Base-by-base conservation (phyloP, 2,113 vertebrate genomes). In the Manacus vitellinus region DNA sequence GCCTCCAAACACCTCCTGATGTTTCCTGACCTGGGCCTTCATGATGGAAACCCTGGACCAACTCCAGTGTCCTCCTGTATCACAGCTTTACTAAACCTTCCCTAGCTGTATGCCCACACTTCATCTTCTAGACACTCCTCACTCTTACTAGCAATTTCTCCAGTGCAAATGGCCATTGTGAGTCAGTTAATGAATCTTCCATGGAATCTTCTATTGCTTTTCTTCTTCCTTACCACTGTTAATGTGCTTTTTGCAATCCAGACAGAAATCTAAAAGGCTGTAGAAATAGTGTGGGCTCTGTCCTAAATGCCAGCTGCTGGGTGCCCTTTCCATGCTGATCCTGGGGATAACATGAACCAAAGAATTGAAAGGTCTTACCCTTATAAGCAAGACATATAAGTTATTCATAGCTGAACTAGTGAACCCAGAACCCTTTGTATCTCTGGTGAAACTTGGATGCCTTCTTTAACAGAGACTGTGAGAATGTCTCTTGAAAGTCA, bases 371-470 rank as follows among this genome's bases (percentile, higher is more conserved):
- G 31, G 20, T 55, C 24, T 88, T 56, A 65, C 41, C 47, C 31
- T 90, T 1, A 39, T 55, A 81, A 92, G 44, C 76, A 80, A 80
- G 68, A 41, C 11, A n/a, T 37, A 20, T 0, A 0, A 77, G 30
- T 71, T 92, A 59, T 47, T 39, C 10, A 44, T 47, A 73, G 63
- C 35, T 93, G 82, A 95, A 87, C 82, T 87, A 68, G 19, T 92
- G 93, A 94, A 90, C 71, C 43, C 59, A 88, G 72, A 80, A 51
- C 39, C 5, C n/a, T 85, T 88, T 71, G 46, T 78, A 77, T 61
- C 74, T 70, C 35, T 52, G 37, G 35, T 80, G 85, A 93, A 96
- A 92, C 56, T 84, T 88, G 92, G 90, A 87, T 90, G 80, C 75
- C 44, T 52, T 35, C 72, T 92, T 76, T 55, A 81, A 65, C 14